These are phyloP conservation scores for Endotricha flammealis DNA, from an alignment of 2,888 invertebrate genomes.

Conservation along the genomic window DNA sequence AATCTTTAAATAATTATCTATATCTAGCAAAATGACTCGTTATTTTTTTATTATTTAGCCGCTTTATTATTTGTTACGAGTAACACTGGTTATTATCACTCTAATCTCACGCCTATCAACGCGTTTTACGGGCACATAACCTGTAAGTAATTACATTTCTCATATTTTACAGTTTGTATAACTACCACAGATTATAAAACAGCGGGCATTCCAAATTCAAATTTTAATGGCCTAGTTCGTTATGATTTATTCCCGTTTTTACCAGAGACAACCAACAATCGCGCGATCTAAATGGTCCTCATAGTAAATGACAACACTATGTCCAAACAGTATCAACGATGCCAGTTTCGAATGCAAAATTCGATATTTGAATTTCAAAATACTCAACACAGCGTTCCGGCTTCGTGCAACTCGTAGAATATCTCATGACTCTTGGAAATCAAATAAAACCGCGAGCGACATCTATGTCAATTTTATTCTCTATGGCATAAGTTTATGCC, in stretches of 20 bases:
- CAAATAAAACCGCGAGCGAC: conserved; percentile 39
- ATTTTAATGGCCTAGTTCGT: not conserved
- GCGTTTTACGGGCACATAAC: too few species aligned
- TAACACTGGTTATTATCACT: too few species aligned
- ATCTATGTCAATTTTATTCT: conserved; percentile 10
- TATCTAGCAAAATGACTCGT: too few species aligned
- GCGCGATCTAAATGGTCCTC: conserved; percentile 33
- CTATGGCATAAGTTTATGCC: not conserved
- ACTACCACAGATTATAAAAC: not conserved
- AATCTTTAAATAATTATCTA: too few species aligned
- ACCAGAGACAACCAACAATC: conserved; percentile 24
- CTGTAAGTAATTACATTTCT: too few species aligned
- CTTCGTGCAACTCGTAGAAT: conserved; percentile 42
- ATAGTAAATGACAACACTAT: conserved; percentile 39
- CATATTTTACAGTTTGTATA: not conserved
- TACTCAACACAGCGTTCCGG: conserved; percentile 45
- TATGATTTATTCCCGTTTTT: conserved; percentile 13
- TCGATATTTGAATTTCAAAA: conserved; percentile 74
- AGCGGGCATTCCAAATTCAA: not conserved
- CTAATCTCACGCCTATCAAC: too few species aligned
- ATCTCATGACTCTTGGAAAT: conserved; percentile 51
- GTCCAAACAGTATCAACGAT: conserved; percentile 42
- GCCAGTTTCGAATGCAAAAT: conserved; percentile 70
- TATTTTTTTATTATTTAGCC: too few species aligned
- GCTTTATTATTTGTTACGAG: too few species aligned